phyloP scores from a whole-genome alignment of 2,113 vertebrate species.

The Misgurnus mizolepis region DNA sequence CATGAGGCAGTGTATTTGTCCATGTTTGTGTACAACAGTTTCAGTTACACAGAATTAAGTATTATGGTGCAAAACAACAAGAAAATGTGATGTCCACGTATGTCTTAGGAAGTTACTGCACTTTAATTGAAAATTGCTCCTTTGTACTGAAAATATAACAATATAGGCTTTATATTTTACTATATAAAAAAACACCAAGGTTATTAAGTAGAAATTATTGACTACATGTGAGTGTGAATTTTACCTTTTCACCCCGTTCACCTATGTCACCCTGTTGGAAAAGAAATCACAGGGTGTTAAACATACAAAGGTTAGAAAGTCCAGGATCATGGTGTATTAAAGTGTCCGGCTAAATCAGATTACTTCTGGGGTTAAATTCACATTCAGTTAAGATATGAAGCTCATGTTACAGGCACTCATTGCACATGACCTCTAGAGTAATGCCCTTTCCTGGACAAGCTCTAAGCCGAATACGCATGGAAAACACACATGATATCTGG shows the following conservation, averaged over 20 bases:
- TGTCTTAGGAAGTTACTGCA: too few relatives aligned
- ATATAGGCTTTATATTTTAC: too few relatives aligned
- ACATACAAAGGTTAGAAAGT: slow-evolving; percentile 40
- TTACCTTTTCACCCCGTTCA: slow-evolving; percentile 94
- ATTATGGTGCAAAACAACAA: too few relatives aligned
- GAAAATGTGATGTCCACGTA: too few relatives aligned
- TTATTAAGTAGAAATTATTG: neutral
- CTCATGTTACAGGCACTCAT: slow-evolving; percentile 53
- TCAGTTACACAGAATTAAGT: too few relatives aligned
- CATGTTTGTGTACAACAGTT: too few relatives aligned
- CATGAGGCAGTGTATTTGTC: too few relatives aligned
- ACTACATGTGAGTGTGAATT: slow-evolving; percentile 10
- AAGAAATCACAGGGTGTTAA: slow-evolving; percentile 67
- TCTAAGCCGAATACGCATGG: slow-evolving; percentile 36
- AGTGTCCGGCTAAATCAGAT: slow-evolving; percentile 61
- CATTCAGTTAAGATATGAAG: slow-evolving; percentile 58
- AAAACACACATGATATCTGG: neutral
- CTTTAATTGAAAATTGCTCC: too few relatives aligned
- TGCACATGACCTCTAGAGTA: slow-evolving; percentile 33
- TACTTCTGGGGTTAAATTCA: slow-evolving; percentile 65
- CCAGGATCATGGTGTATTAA: slow-evolving; percentile 34
- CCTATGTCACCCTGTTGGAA: slow-evolving; percentile 89
- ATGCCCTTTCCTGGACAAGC: neutral
- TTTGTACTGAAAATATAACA: too few relatives aligned
- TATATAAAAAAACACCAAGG: neutral